A percentile compares a stretch with the other conserved stretches of the same genome.
Conservation (phyloP, 2,113 vertebrate genomes). For the Montifringilla adamsi region DNA sequence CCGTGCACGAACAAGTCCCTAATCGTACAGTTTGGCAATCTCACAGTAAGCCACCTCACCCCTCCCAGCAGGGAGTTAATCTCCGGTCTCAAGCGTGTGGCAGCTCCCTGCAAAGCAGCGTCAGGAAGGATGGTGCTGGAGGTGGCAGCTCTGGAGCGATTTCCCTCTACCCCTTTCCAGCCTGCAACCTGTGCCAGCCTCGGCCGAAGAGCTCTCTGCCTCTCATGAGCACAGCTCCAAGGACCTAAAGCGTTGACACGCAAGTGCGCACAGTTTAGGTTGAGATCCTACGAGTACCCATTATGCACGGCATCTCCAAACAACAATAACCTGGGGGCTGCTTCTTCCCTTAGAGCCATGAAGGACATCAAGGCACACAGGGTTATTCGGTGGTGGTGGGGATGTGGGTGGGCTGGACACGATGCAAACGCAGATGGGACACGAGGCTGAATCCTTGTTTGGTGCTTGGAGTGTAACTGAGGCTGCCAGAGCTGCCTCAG, state of each 20-base stretch:
- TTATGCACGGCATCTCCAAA: background rate
- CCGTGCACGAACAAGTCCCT: conserved; percentile 41
- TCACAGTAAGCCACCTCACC: background rate
- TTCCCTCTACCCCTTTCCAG: background rate
- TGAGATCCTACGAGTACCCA: background rate
- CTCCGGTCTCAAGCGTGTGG: background rate
- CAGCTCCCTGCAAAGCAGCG: background rate
- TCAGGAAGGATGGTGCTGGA: background rate
- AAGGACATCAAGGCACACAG: background rate
- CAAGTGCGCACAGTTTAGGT: background rate
- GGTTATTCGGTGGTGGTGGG: background rate
- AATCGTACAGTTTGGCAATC: conserved; percentile 12
- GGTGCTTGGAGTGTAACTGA: background rate
- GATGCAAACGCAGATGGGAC: background rate
- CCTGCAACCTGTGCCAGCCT: background rate
- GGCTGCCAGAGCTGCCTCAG: background rate
- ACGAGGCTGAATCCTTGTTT: background rate
- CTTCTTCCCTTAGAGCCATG: background rate
- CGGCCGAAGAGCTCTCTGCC: background rate
- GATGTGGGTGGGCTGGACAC: background rate
- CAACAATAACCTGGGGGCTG: background rate
- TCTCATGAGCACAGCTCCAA: background rate
- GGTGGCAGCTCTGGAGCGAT: background rate
- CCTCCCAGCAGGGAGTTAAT: background rate
- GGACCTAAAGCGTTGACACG: background rate